Conservation (phyloP, 2,797 vertebrate genomes). For the Austrolebias charrua region DNA sequence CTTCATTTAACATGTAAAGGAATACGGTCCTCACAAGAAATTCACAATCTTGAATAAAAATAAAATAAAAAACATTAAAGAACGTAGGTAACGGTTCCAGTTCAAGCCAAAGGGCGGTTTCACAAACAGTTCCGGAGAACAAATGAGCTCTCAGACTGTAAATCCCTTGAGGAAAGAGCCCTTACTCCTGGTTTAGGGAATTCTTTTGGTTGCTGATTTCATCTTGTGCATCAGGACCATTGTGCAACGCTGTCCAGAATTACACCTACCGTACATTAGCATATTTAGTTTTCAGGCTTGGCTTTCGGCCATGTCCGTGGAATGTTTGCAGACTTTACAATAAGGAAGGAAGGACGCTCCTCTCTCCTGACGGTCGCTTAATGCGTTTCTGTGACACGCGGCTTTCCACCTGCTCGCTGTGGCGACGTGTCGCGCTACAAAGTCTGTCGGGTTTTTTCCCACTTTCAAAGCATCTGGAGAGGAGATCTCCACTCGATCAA, state of each 20-base stretch:
- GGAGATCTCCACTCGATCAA: slow-evolving; percentile 29
- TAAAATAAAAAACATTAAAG: slow-evolving; percentile 55
- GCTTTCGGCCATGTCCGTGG: slow-evolving; percentile 55
- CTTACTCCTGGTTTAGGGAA: slow-evolving; percentile 64
- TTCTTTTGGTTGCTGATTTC: slow-evolving; percentile 32
- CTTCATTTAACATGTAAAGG: slow-evolving; percentile 41
- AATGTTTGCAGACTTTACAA: slow-evolving; percentile 65
- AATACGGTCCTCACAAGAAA: slow-evolving; percentile 27
- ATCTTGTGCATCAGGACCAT: slow-evolving; percentile 44
- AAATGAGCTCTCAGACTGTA: slow-evolving; percentile 56
- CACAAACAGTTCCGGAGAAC: slow-evolving; percentile 61
- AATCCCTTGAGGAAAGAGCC: slow-evolving; percentile 75
- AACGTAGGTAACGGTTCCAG: slow-evolving; percentile 74
- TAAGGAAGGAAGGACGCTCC: slow-evolving; percentile 14
- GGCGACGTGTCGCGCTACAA: slow-evolving; percentile 42
- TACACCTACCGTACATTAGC: slow-evolving; percentile 28
- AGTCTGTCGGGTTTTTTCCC: slow-evolving; percentile 33
- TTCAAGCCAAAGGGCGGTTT: slow-evolving; percentile 70
- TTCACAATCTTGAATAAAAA: slow-evolving; percentile 34
- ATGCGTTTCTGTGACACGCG: slow-evolving; percentile 36
- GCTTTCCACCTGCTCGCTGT: slow-evolving; percentile 44
- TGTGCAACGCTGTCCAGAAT: slow-evolving; percentile 33
- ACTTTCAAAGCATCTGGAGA: slow-evolving; percentile 34
- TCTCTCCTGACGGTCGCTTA: slow-evolving; percentile 45
- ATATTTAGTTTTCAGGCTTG: slow-evolving; percentile 29